Percentiles rank a stretch among this genome's conserved stretches.
These are phyloP conservation scores for Macrotus californicus DNA, from an alignment of 2,113 vertebrate genomes.

Conservation along the genomic window DNA sequence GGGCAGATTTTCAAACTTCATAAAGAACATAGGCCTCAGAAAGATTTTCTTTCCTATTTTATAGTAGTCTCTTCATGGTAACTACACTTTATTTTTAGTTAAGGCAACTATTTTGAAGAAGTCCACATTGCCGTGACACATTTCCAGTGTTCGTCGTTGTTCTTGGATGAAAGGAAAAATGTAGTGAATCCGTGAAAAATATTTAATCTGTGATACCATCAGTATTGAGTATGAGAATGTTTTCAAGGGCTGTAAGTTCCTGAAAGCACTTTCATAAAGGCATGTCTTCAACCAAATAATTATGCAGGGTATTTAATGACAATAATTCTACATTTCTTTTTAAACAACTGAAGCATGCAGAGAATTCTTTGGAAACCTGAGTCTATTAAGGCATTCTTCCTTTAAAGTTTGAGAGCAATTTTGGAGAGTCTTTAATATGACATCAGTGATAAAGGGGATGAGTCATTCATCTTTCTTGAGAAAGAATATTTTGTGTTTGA, in stretches of 20 bases:
- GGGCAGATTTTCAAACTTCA: neutral
- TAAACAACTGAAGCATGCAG: neutral
- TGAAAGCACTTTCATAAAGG: neutral
- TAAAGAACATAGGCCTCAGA: neutral
- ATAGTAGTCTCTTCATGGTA: neutral
- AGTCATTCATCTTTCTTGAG: neutral
- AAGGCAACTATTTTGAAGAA: neutral
- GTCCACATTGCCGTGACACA: neutral
- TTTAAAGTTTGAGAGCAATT: slow-evolving; percentile 21
- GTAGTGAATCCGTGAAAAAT: neutral
- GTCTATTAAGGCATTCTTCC: neutral
- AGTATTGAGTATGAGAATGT: neutral
- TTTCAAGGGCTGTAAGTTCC: neutral
- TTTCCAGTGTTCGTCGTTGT: neutral
- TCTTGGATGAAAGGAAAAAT: neutral
- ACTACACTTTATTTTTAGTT: neutral
- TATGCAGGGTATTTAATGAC: neutral
- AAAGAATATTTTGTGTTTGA: neutral
- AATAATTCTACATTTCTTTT: neutral
- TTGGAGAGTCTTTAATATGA: neutral
- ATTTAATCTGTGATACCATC: neutral
- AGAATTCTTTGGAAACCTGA: neutral
- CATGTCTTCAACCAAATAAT: neutral
- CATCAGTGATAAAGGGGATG: neutral
- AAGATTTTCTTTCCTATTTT: neutral